A percentile compares a stretch with the other conserved stretches of the same genome.
Evolutionary conservation across 2,113 vertebrate species (phyloP).

Genomic region (Jaculus jaculus): DNA sequence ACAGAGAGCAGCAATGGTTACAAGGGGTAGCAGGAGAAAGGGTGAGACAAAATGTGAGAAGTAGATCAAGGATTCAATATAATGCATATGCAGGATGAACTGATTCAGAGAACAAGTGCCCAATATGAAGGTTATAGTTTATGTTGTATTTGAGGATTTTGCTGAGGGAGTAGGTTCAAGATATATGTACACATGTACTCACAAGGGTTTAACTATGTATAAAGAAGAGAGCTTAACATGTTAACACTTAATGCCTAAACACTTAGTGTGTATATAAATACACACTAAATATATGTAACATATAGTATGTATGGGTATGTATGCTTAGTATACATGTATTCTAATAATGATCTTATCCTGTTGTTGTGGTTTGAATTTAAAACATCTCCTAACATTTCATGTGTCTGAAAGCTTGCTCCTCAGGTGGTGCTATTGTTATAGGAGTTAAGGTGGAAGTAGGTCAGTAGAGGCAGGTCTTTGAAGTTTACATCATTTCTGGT

Average conservation of each 20-base stretch:
- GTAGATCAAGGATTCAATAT: not conserved
- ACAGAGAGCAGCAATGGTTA: no score
- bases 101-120: not conserved
- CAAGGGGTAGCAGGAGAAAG: no score
- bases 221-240: not conserved
- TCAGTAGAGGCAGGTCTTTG: not conserved
- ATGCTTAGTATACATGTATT: not conserved
- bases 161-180: not conserved
- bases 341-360: no score
- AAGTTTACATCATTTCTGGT: not conserved
- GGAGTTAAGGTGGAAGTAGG: not conserved
- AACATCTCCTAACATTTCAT: no score
- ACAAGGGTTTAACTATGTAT: not conserved
- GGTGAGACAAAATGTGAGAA: no score
- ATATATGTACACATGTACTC: not conserved
- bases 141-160: not conserved
- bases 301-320: not conserved
- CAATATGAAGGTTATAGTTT: not conserved
- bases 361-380: no score
- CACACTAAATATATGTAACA: not conserved
- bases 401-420: no score
- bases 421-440: no score
- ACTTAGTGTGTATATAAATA: not conserved
- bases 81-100: not conserved
- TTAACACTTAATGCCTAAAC: not conserved